Evolutionary conservation across 2,888 invertebrate genomes (phyloP).

Genomic region (Gari tellinella): DNA sequence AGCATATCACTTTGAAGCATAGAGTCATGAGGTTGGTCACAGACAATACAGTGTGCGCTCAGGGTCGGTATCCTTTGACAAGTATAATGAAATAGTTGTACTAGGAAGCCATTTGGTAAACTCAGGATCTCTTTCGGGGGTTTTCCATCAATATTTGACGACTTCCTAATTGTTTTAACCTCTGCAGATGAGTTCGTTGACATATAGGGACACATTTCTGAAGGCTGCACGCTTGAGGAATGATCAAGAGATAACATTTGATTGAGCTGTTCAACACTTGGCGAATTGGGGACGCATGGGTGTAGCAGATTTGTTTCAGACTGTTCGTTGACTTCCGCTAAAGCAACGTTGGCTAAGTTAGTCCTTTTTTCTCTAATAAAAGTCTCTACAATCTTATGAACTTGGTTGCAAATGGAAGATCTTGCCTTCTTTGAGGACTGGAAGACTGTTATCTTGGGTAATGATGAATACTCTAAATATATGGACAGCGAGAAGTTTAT

Average conservation of each 20-base stretch:
- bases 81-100: conserved; percentile 76
- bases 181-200: conserved; percentile 22
- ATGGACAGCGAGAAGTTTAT: conserved; percentile 69
- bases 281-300: conserved; percentile 59
- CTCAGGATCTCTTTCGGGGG: conserved; percentile 71
- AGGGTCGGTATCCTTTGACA: conserved; percentile 77
- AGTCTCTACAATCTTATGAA: conserved; percentile 71
- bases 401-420: conserved; percentile 76
- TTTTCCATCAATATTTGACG: conserved; percentile 66
- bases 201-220: conserved; percentile 38
- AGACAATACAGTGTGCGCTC: conserved; percentile 81
- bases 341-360: conserved; percentile 30
- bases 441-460: conserved; percentile 76
- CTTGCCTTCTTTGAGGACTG: conserved; percentile 75
- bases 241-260: conserved; percentile 52
- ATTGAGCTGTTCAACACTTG: conserved; percentile 48
- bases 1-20: conserved; percentile 81
- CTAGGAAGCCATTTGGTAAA: conserved; percentile 56
- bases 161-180: conserved; percentile 63
- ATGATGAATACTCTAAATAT: conserved; percentile 73
- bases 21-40: conserved; percentile 81
- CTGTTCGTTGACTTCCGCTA: neutral
- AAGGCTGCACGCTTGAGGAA: conserved; percentile 45
- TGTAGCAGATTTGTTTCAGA: conserved; percentile 16
- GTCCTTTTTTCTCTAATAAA: conserved; percentile 66